phyloP scores from a whole-genome alignment of 2,888 invertebrate species.

The Omphaloscelis lunosa region DNA sequence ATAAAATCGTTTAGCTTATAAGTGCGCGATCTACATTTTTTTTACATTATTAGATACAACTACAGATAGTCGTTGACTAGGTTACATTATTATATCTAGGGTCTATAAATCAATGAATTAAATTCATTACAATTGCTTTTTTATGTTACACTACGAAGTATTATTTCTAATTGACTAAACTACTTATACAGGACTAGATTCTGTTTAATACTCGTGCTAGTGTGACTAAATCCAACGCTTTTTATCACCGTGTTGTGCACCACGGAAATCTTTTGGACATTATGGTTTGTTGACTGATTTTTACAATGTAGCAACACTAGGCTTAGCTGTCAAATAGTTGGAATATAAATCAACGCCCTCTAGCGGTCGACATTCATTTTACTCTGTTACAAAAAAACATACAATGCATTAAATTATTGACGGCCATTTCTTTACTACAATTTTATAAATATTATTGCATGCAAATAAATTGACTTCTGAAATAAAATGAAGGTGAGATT shows the following conservation, averaged over 20 bases:
- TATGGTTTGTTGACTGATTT: not conserved
- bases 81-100: slow-evolving; percentile 48
- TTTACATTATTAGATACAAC: slow-evolving; percentile 40
- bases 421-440: not conserved
- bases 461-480: not conserved
- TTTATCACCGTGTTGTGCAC: not conserved
- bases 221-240: slow-evolving; percentile 4
- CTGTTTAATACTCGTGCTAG: slow-evolving; percentile 11
- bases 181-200: slow-evolving; percentile 53
- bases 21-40: slow-evolving; percentile 26
- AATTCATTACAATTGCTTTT: slow-evolving; percentile 77
- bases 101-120: slow-evolving; percentile 70
- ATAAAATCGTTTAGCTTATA: slow-evolving; percentile 13
- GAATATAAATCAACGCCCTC: slow-evolving; percentile 10
- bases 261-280: not conserved
- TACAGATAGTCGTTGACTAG: slow-evolving; percentile 33
- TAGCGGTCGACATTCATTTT: not conserved
- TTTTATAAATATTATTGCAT: not conserved
- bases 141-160: slow-evolving; percentile 41
- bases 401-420: not conserved
- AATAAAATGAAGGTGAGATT: not conserved
- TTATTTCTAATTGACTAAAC: slow-evolving; percentile 39
- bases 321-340: not conserved
- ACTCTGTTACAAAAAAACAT: not conserved
- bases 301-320: slow-evolving; percentile 19